A percentile compares a stretch with the other conserved stretches of the same genome.
Conservation (phyloP, 2,113 vertebrate genomes). For the Noturus placidus region DNA sequence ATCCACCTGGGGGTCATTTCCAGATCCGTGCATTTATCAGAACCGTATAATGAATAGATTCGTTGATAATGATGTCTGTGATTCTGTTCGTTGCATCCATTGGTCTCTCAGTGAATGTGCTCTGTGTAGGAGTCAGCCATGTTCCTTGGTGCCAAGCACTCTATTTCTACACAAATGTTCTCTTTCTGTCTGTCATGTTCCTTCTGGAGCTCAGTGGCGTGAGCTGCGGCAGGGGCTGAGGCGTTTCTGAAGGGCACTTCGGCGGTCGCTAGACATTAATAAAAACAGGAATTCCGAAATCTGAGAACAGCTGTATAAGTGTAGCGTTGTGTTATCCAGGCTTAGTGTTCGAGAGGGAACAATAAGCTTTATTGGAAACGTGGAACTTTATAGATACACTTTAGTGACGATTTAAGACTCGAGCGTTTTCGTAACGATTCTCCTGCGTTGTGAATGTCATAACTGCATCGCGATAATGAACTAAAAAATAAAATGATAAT, state of each 20-base stretch:
- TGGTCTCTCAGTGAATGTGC: constrained; percentile 8
- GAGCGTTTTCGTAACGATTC: background rate
- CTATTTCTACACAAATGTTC: constrained; percentile 2
- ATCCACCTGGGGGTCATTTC: constrained; percentile 7
- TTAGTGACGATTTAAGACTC: no score
- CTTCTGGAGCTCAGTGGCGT: background rate
- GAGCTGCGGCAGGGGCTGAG: background rate
- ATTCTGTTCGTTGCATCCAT: constrained; percentile 9
- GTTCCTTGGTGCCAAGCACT: constrained; percentile 23
- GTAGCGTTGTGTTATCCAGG: background rate
- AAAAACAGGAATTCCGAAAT: background rate
- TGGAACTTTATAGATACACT: no score
- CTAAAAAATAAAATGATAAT: no score
- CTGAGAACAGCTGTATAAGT: background rate
- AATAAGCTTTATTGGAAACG: no score
- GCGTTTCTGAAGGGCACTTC: background rate
- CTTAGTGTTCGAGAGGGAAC: no score
- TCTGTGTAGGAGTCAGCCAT: constrained; percentile 2
- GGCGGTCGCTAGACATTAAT: background rate
- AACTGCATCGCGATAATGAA: no score
- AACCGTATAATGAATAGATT: constrained; percentile 43
- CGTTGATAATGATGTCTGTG: background rate
- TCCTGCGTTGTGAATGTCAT: no score
- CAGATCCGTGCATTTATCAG: background rate
- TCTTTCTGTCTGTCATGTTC: background rate